Base-by-base conservation (phyloP, 2,113 vertebrate genomes). In the Ploceus nigricollis region DNA sequence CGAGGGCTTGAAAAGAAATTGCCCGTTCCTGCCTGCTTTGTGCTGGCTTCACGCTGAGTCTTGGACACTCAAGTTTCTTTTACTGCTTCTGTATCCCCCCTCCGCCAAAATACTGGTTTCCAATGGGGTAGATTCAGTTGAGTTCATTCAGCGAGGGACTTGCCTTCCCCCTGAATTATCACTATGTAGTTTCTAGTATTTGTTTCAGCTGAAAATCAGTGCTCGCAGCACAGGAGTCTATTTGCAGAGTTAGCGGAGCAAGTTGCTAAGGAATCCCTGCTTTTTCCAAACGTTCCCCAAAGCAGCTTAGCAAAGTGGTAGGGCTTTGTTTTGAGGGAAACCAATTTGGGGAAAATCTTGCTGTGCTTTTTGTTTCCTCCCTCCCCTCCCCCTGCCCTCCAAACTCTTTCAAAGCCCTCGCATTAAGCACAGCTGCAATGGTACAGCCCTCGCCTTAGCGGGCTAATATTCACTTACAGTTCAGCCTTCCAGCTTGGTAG, bases 41-140 rank as follows among this genome's bases (percentile, higher is more conserved):
- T 98, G 97, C 96, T 88, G 86, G 95, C 97, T 96, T 95, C 95
- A 96, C 27, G 95, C 96, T 97, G 97, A 90, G 97, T 95, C 94
- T 91, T 97, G 97, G 95, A 96, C 95, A 82, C 96, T 98, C 94
- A 63, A 85, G 71, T 94, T 95, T 96, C 94, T 83, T 94, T 97
- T 87, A 91, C 93, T 90, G 95, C 87, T 78, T 96, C 88, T 93
- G 84, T 88, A 64, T 65, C 50, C 76, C 63, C 92, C 79, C 45
- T 51, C n/a, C 8, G 15, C 87, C 76, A 53, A 98, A 96, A 96
- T 93, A 64, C 89, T 47, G 51, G 69, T 96, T 95, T 93, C 83
- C 57, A 76, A 4, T 89, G 91, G 56, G 69, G 39, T 54, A 68
- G 70, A 89, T 91, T 92, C 50, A 37, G 63, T 33, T 21, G 42